Evolutionary conservation across 2,888 invertebrate genomes (phyloP), one percentile per base, ranked within the genome.

Genomic region (Patella pellucida): DNA sequence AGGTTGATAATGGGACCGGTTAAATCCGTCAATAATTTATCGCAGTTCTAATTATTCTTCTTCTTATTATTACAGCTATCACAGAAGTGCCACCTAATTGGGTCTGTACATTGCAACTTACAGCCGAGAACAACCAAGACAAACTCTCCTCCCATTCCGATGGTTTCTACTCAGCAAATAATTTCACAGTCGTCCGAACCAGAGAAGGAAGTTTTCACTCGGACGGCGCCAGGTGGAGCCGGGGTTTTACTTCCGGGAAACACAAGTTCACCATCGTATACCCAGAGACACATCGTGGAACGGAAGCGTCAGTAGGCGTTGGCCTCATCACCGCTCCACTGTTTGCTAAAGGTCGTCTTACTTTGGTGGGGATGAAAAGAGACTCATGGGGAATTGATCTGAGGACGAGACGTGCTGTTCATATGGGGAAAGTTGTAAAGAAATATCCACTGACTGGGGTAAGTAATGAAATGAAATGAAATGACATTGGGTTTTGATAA

Each of bases 181-280:
- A 81, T 27, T 84, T 84, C 73, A 83, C 84, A 7, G 74, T 86
- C 1, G 50, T 54, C 14, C 68, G 79, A 41, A 31, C 14, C 16
- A 68, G 77, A 15, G 54, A 56, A 51, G 82, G 80, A 3, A 67
- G 68, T 4, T 69, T 52, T 1, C 80, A 78, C 52, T 79, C 84
- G 12, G 85, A 85, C 51, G 85, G 81, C 4, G 83, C 84, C 14
- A 76, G 81, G 54, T 87, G 86, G 86, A 82, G 83, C 27, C 79
- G 84, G 51, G 85, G 85, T 1, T 85, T 87, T 72, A 80, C 80
- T 41, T 79, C 79, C 56, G 86, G 86, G 69, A 82, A 81, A 77
- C 85, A 86, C 71, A 81, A 85, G 11, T 84, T 86, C 41, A 85
- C 85, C 71, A 83, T 86, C 27, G 84, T 84, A 19, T 86, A 79